Evolutionary conservation across 2,797 vertebrate genomes (phyloP), one percentile per base, ranked within the genome.

Genomic region (Pitangus sulphuratus): DNA sequence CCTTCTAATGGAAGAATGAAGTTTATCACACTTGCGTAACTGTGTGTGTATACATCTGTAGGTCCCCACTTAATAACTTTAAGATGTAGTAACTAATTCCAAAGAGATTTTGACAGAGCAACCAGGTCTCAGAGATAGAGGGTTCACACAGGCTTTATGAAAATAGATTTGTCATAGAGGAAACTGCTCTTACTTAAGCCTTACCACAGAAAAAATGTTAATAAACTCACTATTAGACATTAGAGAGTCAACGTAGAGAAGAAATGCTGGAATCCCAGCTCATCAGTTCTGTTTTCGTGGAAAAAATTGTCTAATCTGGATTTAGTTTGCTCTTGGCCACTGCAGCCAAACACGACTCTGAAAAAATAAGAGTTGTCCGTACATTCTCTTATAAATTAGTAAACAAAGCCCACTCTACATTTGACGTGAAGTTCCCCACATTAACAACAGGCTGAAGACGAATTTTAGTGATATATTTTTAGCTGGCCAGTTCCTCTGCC

Each of bases 201-300:
- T 86, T 78, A 51, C 72, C 82, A 90, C 62, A 69, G 80, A 94
- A 77, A 88, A 93, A 93, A 93, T 76, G 14, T 51, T 79, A 86
- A 86, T 79, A 90, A 95, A 93, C 35, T 88, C 62, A 47, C 22
- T 94, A 87, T 91, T 93, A 88, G 87, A 51, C 78, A 48, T 77
- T 60, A 39, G 78, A 58, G 37, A 87, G 64, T 31, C 56, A 39
- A 45, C 35, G 51, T 60, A 83, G 61, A 69, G 71, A 81, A 88
- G 57, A 86, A 90, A 82, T 33, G 25, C 18, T 88, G 77, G 47
- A 78, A 71, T 88, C 35, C 37, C 50, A 86, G 35, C 54, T 88
- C 70, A 35, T 71, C 47, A 72, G 47, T 72, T 51, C 65, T 79
- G 39, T 56, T 90, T 42, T 95, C 3, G 0, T 64, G 65, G 72